These are phyloP conservation scores for Tachina fera DNA, from an alignment of 2,888 invertebrate species.

Conservation along the genomic window DNA sequence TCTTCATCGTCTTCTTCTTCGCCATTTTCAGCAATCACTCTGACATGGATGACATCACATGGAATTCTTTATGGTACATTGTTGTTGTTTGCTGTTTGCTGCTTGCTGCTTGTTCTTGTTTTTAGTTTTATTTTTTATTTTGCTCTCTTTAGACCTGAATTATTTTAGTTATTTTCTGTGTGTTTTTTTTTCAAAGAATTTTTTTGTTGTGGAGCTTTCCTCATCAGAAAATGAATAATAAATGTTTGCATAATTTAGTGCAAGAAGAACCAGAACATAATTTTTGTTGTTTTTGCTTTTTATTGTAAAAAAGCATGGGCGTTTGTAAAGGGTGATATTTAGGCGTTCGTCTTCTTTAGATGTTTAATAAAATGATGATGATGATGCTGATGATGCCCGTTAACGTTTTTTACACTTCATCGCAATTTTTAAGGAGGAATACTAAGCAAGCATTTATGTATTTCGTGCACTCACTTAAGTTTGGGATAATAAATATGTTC, in stretches of 20 bases:
- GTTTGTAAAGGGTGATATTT: conserved; percentile 28
- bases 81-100: conserved; percentile 22
- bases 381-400: not conserved
- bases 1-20: conserved; percentile 5
- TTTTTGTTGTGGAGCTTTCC: conserved; percentile 43
- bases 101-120: not conserved
- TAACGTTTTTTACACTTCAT: not conserved
- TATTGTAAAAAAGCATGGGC: not conserved
- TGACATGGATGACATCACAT: conserved; percentile 65
- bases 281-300: conserved; percentile 22
- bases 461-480: too few relatives aligned
- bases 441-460: too few relatives aligned
- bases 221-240: conserved; percentile 59
- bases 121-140: conserved; percentile 33
- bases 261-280: conserved; percentile 44
- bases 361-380: not conserved
- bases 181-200: not conserved
- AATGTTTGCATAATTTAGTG: conserved; percentile 66
- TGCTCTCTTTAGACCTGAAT: conserved; percentile 51
- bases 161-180: conserved; percentile 21
- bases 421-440: too few relatives aligned
- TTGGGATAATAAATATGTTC: too few relatives aligned
- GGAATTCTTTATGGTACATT: conserved; percentile 46
- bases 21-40: conserved; percentile 48
- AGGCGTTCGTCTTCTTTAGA: not conserved